Evolutionary conservation across 1,140 invertebrate species (phyloP).

Genomic region (Heliconius himera): DNA sequence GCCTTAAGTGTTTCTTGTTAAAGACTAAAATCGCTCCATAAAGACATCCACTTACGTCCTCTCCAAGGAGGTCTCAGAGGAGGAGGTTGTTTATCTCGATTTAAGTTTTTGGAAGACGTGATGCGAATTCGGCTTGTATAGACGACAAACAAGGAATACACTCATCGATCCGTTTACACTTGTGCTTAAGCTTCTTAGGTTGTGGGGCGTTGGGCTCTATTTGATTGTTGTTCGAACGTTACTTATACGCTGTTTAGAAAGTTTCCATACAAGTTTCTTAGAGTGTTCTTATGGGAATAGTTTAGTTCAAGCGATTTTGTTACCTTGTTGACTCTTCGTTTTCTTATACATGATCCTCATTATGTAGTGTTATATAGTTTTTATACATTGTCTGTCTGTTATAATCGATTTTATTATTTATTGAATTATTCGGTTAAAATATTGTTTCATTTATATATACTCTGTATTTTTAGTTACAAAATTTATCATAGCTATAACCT

Average conservation of each 20-base stretch:
- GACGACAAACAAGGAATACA: constrained; percentile 73
- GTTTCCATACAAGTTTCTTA: constrained; percentile 68
- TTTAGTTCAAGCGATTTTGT: constrained; percentile 65
- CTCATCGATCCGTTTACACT: constrained; percentile 71
- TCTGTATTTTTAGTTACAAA: not conserved
- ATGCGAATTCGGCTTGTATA: constrained; percentile 79
- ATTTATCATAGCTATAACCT: not conserved
- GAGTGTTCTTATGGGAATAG: constrained; percentile 70
- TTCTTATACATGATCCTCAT: not conserved
- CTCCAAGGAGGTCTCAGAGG: constrained; percentile 68
- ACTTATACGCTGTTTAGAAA: constrained; percentile 77
- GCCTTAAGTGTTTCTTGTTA: constrained; percentile 68
- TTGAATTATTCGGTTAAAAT: not conserved
- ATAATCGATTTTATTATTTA: not conserved
- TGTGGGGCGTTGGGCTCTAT: constrained; percentile 53
- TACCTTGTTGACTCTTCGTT: constrained; percentile 36
- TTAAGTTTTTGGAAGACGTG: constrained; percentile 79
- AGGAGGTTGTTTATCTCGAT: constrained; percentile 79
- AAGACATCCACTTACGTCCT: constrained; percentile 75
- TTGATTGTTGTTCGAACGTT: constrained; percentile 74
- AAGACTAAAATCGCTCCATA: constrained; percentile 76
- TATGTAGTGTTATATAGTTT: not conserved
- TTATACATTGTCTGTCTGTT: not conserved
- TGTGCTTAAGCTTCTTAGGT: constrained; percentile 61
- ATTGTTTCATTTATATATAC: too few relatives aligned